These are phyloP conservation scores for Pholis gunnellus DNA, from an alignment of 2,113 vertebrate species.

Conservation along the genomic window DNA sequence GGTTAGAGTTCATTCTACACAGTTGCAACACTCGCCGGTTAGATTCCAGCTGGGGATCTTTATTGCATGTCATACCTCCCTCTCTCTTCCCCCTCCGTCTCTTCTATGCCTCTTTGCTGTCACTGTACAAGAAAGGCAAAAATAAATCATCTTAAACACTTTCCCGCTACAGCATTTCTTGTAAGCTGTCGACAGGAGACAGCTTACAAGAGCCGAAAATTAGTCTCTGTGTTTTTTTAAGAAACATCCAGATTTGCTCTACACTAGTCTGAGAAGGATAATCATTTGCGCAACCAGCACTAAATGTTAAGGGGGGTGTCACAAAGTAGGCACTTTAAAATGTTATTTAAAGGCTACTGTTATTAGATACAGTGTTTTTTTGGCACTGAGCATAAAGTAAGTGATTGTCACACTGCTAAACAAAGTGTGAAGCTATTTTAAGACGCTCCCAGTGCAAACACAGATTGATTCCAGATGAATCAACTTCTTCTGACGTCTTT, in stretches of 20 bases:
- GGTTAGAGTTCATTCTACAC: no score
- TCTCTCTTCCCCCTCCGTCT: no score
- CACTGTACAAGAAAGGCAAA: background rate
- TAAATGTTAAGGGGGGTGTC: background rate
- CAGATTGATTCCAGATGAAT: constrained; percentile 17
- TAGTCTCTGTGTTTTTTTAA: background rate
- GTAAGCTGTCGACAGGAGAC: background rate
- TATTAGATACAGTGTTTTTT: background rate
- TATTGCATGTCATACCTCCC: background rate
- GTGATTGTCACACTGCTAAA: constrained; percentile 23
- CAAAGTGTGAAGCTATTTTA: constrained; percentile 21
- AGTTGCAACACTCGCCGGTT: background rate
- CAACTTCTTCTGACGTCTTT: constrained; percentile 16
- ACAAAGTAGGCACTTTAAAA: background rate
- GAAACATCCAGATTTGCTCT: background rate
- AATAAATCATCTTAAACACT: background rate
- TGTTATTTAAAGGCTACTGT: background rate
- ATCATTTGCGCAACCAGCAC: background rate
- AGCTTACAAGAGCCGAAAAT: no score
- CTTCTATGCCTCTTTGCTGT: background rate
- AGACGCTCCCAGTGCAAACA: constrained; percentile 21
- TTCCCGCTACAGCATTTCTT: background rate
- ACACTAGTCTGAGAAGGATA: background rate
- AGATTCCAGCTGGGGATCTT: background rate
- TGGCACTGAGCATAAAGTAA: constrained; percentile 15